A percentile compares a stretch with the other conserved stretches of the same genome.
Conservation (phyloP, 2,113 vertebrate genomes). For the Ailuropoda melanoleuca region DNA sequence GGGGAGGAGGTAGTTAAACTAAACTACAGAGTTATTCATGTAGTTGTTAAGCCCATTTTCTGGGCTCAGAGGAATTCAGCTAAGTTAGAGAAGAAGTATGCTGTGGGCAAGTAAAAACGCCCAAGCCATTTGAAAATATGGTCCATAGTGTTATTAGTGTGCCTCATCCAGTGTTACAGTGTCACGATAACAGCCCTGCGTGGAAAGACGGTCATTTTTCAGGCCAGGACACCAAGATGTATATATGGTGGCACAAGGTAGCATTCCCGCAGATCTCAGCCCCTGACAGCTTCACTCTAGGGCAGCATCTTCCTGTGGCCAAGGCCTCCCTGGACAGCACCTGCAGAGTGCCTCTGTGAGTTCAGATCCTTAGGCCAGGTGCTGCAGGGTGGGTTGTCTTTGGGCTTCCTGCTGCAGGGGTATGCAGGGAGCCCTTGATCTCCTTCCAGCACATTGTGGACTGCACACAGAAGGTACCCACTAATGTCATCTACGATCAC, state of each 20-base stretch:
- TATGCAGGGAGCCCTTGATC: neutral
- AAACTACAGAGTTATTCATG: neutral
- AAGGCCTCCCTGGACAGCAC: neutral
- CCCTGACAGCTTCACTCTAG: neutral
- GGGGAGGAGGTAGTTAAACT: neutral
- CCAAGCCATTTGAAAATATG: neutral
- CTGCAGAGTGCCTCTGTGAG: neutral
- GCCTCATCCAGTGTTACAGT: neutral
- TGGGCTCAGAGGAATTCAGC: neutral
- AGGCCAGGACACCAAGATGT: neutral
- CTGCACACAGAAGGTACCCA: neutral
- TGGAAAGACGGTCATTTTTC: neutral
- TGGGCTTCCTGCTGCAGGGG: neutral
- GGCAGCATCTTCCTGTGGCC: neutral
- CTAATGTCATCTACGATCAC: neutral
- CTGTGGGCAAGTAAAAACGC: neutral
- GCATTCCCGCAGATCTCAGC: neutral
- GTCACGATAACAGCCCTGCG: neutral
- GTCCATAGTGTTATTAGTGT: neutral
- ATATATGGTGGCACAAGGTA: neutral
- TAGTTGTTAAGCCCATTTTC: neutral
- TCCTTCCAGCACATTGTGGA: neutral
- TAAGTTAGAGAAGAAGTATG: neutral
- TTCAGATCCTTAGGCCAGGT: neutral
- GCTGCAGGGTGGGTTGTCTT: neutral